Base-by-base conservation (phyloP, 2,888 invertebrate genomes). In the Elmis aenea region DNA sequence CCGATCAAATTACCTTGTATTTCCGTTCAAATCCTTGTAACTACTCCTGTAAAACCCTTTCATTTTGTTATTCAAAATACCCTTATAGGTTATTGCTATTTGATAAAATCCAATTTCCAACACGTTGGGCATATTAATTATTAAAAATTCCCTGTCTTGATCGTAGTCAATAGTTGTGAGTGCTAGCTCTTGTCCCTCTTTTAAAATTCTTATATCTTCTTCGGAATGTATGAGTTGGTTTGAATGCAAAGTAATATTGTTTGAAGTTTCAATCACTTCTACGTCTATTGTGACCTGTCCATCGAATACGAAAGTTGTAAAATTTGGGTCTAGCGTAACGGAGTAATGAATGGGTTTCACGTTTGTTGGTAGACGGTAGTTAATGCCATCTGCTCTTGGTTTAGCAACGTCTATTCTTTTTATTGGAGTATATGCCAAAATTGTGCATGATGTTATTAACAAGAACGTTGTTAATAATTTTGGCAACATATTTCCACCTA, bases 41-140 rank as follows among this genome's bases (percentile, higher is more conserved):
- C 60, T 64, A 46, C 66, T 69, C 35, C 65, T 57, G 48, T 72
- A 74, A 50, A 74, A 73, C 33, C 74, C 74, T 15, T 52, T 52
- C 28, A 66, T 50, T 6, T 64, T 50, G 24, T 69, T 60, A 36
- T 61, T 63, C 5, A 64, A 33, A 1, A 1, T 16, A 4, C 58
- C 61, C 0, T 1, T 13, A 15, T 45, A 64, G 6, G 42, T 43
- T n/a, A n/a, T 13, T 15, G 36, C 13, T 5, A 14, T 24, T 14
- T 14, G 20, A 8, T n/a, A 14, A 12, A 12, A 9, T 16, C 12
- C 14, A 11, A 20, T 13, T 20, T 6, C 12, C 18, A 24, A 29
- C 26, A 13, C 25, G 24, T 3, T 5, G 8, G 18, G 5, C 5
- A 18, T 6, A 8, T 8, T 18, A 6, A 18, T 18, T 5, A 18